Evolutionary conservation across 1,140 invertebrate species (phyloP), one percentile per base, ranked within the genome.

Genomic region (Phortica variegata): DNA sequence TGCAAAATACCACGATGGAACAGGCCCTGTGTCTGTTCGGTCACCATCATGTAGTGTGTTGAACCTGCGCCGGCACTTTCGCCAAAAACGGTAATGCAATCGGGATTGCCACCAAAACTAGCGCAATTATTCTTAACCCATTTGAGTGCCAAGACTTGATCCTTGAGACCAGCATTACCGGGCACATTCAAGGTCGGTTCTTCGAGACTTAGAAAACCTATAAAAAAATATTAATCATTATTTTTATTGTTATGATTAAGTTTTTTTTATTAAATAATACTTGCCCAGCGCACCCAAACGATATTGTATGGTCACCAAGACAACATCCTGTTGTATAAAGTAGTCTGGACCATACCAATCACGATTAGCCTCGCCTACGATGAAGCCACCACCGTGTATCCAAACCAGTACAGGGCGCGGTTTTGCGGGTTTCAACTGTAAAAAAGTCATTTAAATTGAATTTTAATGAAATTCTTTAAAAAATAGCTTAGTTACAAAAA

Each of bases 331-430:
- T 29, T 71, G 78, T 58, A 82, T 79, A 15, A 86, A 81, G 47
- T 85, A 81, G 47, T 83, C 80, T 0, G 82, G 81, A 1, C 80
- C 77, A 40, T 69, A 73, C 49, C 52, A 56, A 13, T 75, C 69
- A 17, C 63, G 54, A 43, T 38, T 66, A 15, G 69, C 66, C 29
- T 75, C 69, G n/a, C 84, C 82, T 13, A 73, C 53, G 36, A 79
- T 78, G 48, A 87, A 86, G 32, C 80, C 79, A 54, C 87, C 87
- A 16, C 87, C 87, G 62, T 88, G 85, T 18, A 90, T 79, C 76
- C 69, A 75, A 16, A 75, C 63, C 49, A 75, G 31, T 16, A 75
- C 73, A n/a, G 73, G 73, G 10, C 60, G 63, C 17, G 58, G 51
- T 31, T 69, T 71, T 10, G 53, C 44, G 1, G 73, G 69, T 20